Conservation (phyloP, 2,888 invertebrate species). For the Thalpophila matura region DNA sequence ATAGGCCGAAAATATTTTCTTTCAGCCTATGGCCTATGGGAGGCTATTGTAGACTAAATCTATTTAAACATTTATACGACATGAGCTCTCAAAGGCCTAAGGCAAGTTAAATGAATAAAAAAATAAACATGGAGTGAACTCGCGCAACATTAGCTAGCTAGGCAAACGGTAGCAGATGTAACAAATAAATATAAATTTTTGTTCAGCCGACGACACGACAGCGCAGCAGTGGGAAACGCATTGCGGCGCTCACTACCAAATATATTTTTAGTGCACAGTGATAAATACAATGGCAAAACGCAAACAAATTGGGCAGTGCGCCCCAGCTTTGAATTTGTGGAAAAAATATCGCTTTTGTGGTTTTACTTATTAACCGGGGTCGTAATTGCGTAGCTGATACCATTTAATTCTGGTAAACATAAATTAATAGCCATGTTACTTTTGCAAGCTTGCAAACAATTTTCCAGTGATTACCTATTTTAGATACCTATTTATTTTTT, state of each 20-base stretch:
- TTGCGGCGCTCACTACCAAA: constrained; percentile 54
- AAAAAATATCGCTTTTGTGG: constrained; percentile 10
- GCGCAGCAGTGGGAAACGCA: constrained; percentile 60
- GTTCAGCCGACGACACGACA: constrained; percentile 56
- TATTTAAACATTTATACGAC: no score
- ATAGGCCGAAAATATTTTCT: no score
- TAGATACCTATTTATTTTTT: no score
- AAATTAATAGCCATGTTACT: no score
- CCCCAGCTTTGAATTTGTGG: constrained; percentile 21
- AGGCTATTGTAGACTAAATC: no score
- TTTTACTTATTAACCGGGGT: constrained; percentile 15
- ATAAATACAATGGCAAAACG: constrained; percentile 60
- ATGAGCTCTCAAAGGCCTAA: no score
- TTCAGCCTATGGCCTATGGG: no score
- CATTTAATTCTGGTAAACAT: no score
- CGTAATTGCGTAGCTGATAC: not conserved
- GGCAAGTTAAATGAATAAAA: no score
- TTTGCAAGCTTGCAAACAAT: no score
- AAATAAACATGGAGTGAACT: constrained; percentile 2
- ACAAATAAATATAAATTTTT: constrained; percentile 66
- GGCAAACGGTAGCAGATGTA: constrained; percentile 56
- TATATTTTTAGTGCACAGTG: constrained; percentile 58
- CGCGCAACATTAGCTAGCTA: constrained; percentile 15
- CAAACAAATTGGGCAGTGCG: constrained; percentile 45
- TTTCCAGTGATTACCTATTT: no score